A percentile compares a stretch with the other conserved stretches of the same genome.
phyloP scores from a whole-genome alignment of 37 sponge, comb jelly and placozoan genomes.

The Dysidea cf. avara region DNA sequence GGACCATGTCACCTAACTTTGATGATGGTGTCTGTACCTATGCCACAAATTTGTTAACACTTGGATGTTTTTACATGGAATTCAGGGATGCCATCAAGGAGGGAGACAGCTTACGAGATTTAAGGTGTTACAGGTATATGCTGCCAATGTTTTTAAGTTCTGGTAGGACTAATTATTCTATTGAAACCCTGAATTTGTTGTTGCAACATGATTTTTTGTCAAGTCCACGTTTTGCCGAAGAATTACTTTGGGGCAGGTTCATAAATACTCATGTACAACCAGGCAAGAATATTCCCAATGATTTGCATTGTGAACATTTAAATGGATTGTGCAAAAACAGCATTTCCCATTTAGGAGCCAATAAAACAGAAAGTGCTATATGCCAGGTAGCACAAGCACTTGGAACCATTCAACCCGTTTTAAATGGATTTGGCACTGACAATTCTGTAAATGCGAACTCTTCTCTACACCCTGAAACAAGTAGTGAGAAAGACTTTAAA shows the following conservation, averaged over 20 bases:
- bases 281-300: no score
- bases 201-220: no score
- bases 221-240: no score
- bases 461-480: neutral
- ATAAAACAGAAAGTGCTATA: no score
- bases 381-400: no score
- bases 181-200: no score
- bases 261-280: no score
- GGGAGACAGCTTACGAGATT: slow-evolving; percentile 27
- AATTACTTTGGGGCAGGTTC: no score
- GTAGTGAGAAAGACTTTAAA: neutral
- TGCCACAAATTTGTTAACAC: slow-evolving; percentile 3
- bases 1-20: no score
- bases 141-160: slow-evolving; percentile 14
- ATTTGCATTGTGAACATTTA: no score
- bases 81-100: slow-evolving; percentile 31
- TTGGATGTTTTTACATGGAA: slow-evolving; percentile 31
- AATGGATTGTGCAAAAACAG: no score
- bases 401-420: neutral
- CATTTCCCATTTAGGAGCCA: no score
- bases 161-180: slow-evolving; percentile 18
- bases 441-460: neutral
- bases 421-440: slow-evolving; percentile 1
- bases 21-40: slow-evolving; percentile 22
- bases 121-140: slow-evolving; percentile 22